Conservation (phyloP, 2,113 vertebrate genomes). For the Semnornis frantzii region DNA sequence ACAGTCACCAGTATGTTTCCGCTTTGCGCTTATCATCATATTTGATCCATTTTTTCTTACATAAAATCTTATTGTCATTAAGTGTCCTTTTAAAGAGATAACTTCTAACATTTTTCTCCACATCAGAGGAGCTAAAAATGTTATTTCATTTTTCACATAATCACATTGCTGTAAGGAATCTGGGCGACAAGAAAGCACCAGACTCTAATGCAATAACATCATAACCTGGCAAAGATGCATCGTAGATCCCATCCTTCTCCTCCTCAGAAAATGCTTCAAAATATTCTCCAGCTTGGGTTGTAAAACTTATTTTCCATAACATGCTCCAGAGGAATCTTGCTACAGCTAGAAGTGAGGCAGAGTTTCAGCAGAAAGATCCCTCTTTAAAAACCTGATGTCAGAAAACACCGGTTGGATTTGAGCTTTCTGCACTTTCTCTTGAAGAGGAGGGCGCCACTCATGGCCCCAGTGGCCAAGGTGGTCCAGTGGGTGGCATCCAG, state of each 20-base stretch:
- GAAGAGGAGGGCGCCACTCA: fast-evolving
- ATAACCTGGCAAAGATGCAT: neutral
- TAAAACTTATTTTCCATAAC: neutral
- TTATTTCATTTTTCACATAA: neutral
- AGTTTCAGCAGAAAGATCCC: neutral
- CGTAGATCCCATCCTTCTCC: neutral
- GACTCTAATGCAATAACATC: neutral
- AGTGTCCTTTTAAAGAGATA: neutral
- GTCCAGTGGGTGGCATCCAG: neutral
- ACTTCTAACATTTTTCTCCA: neutral
- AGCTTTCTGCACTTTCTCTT: neutral
- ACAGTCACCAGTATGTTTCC: neutral
- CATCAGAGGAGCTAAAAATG: neutral
- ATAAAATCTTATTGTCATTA: neutral
- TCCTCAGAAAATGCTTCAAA: neutral
- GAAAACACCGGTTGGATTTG: neutral
- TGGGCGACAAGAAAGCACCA: neutral
- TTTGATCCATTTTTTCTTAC: neutral
- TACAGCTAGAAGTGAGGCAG: neutral
- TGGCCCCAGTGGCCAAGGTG: neutral
- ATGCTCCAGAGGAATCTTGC: neutral
- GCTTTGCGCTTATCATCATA: neutral
- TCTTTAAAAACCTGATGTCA: neutral
- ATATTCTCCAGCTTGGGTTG: neutral
- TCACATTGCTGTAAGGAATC: neutral